These are phyloP conservation scores for Chloropsis hardwickii DNA, from an alignment of 2,113 vertebrate species.

Conservation along the genomic window DNA sequence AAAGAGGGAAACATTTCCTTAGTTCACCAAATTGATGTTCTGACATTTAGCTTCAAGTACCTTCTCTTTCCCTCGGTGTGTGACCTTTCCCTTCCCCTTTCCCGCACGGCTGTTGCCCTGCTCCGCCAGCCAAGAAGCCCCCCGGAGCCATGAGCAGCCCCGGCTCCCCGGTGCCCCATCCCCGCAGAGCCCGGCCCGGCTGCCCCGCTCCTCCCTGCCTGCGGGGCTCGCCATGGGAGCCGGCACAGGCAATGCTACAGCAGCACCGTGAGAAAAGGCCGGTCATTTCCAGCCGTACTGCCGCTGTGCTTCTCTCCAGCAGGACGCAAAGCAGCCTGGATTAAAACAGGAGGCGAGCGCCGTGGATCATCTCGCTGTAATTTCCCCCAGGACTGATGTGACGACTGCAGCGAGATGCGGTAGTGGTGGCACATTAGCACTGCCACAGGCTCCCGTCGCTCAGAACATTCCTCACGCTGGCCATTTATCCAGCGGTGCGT, in stretches of 20 bases:
- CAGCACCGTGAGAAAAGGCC: background rate
- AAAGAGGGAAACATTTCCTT: conserved; percentile 25
- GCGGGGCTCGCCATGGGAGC: background rate
- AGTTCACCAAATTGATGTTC: conserved; percentile 11
- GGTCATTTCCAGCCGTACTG: fast-evolving
- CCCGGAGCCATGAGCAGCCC: background rate
- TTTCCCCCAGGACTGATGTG: background rate
- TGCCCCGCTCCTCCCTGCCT: background rate
- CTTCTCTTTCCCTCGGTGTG: conserved; percentile 18
- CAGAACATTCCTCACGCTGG: background rate
- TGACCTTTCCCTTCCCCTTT: conserved; percentile 59
- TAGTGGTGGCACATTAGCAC: conserved; percentile 3
- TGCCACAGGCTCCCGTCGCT: conserved; percentile 71
- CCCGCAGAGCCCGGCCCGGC: background rate
- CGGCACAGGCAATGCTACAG: background rate
- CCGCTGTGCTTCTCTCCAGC: background rate
- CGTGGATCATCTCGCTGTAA: background rate
- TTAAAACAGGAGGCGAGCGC: background rate
- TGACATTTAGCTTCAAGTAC: conserved; percentile 65
- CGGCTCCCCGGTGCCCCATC: background rate
- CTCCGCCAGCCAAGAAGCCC: background rate
- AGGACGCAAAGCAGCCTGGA: background rate
- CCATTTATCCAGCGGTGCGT: background rate
- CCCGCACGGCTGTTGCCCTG: background rate
- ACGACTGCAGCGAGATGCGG: background rate